Evolutionary conservation across 2,888 invertebrate species (phyloP).

Genomic region (Onchidella celtica): DNA sequence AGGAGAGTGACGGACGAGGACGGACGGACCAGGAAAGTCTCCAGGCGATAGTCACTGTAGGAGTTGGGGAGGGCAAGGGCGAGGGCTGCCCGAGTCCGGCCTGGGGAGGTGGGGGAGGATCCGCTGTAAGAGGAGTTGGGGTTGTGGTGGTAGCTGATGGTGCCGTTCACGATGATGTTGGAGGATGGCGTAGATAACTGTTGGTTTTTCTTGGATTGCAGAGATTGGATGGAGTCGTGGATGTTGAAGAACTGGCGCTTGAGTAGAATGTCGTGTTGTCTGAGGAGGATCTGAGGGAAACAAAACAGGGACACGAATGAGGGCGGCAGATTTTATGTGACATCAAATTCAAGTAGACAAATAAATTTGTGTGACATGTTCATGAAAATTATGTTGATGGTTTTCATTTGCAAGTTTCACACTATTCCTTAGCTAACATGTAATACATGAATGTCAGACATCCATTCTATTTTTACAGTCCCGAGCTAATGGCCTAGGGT

Average conservation of each 20-base stretch:
- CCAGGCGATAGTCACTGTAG: conserved; percentile 58
- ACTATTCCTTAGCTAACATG: no score
- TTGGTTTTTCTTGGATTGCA: conserved; percentile 48
- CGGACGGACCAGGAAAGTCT: conserved; percentile 61
- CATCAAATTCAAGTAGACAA: no score
- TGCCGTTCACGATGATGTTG: not conserved
- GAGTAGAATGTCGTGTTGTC: conserved; percentile 72
- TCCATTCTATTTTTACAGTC: no score
- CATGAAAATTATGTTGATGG: no score
- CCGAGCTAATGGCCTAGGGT: no score
- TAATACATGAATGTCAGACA: no score
- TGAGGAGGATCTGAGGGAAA: conserved; percentile 64
- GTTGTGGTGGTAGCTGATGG: not conserved
- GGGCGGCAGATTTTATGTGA: no score
- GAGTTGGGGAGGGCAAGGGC: conserved; percentile 26
- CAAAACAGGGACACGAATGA: no score
- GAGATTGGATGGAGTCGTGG: conserved; percentile 65
- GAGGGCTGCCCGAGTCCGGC: not conserved
- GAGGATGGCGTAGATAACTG: not conserved
- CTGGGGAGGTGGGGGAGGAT: not conserved
- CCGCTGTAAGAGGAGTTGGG: not conserved
- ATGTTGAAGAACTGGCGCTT: conserved; percentile 73
- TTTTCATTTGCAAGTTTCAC: no score
- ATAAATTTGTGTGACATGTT: no score
- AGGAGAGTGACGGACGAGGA: conserved; percentile 66